These are phyloP conservation scores for Dromaius novaehollandiae DNA, from an alignment of 2,113 vertebrate genomes.

Conservation along the genomic window DNA sequence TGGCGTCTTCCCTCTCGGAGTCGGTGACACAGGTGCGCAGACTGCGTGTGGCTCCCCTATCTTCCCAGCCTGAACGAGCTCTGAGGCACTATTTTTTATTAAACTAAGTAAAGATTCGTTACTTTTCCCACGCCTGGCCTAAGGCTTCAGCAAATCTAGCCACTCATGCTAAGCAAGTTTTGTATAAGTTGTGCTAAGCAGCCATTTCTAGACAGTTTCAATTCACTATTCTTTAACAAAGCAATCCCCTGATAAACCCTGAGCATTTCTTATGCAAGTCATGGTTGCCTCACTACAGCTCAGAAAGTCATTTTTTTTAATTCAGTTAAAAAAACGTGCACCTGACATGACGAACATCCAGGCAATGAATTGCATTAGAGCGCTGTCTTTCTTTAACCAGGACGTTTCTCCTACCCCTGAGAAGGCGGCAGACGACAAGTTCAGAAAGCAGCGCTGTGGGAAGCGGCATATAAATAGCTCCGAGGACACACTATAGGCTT, in stretches of 20 bases:
- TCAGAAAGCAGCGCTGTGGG: background rate
- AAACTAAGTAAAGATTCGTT: no score
- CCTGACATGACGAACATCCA: background rate
- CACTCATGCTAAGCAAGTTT: no score
- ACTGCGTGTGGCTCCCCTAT: no score
- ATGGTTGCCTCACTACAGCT: background rate
- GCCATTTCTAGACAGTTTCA: no score
- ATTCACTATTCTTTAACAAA: no score
- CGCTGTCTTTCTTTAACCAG: background rate
- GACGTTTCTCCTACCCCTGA: background rate
- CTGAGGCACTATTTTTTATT: no score
- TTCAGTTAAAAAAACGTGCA: background rate
- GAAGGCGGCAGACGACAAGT: background rate
- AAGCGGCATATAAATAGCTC: background rate
- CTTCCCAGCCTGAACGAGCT: no score
- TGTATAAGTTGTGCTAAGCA: no score
- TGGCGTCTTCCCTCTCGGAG: no score
- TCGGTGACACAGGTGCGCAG: no score
- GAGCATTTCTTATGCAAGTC: background rate
- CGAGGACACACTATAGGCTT: background rate
- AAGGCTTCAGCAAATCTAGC: no score
- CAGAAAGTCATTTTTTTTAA: background rate
- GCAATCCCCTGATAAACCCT: background rate
- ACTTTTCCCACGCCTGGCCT: no score
- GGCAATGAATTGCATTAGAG: accelerated